Evolutionary conservation across 1,140 invertebrate genomes (phyloP).

Genomic region (Drosophila equinoxialis): DNA sequence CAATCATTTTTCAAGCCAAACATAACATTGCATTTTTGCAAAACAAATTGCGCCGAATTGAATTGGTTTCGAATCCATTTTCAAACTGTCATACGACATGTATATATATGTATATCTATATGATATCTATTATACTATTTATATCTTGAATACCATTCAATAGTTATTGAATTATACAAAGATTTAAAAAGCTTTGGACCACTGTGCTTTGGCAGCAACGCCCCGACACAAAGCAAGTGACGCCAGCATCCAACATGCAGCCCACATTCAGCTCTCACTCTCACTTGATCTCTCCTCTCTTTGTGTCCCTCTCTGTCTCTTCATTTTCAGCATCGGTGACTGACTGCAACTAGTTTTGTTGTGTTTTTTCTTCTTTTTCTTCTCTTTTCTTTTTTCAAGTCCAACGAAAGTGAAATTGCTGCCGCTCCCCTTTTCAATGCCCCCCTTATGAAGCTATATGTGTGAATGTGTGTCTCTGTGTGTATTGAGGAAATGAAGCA

Average conservation of each 20-base stretch:
- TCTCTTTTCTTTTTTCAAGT: slow-evolving; percentile 61
- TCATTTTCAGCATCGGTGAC: slow-evolving; percentile 11
- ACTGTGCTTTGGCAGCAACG: slow-evolving; percentile 31
- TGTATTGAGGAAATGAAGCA: slow-evolving; percentile 75
- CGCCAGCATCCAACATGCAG: slow-evolving; percentile 22
- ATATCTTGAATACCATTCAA: no score
- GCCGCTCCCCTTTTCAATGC: slow-evolving; percentile 38
- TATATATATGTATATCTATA: no score
- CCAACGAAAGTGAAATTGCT: slow-evolving; percentile 77
- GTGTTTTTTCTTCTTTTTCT: neutral
- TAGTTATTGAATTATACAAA: no score
- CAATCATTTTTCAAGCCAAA: no score
- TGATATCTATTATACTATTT: no score
- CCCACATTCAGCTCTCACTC: slow-evolving; percentile 9
- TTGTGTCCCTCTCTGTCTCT: slow-evolving; percentile 1
- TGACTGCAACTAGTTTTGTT: slow-evolving; percentile 48
- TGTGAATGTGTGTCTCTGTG: neutral
- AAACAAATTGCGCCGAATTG: no score
- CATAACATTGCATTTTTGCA: no score
- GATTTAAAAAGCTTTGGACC: neutral
- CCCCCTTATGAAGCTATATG: slow-evolving; percentile 5
- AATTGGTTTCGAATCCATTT: no score
- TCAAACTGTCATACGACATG: no score
- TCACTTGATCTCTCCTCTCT: slow-evolving; percentile 19
- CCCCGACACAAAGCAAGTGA: slow-evolving; percentile 34